phyloP scores from a whole-genome alignment of 2,888 invertebrate species.

The Argyra leucocephala region DNA sequence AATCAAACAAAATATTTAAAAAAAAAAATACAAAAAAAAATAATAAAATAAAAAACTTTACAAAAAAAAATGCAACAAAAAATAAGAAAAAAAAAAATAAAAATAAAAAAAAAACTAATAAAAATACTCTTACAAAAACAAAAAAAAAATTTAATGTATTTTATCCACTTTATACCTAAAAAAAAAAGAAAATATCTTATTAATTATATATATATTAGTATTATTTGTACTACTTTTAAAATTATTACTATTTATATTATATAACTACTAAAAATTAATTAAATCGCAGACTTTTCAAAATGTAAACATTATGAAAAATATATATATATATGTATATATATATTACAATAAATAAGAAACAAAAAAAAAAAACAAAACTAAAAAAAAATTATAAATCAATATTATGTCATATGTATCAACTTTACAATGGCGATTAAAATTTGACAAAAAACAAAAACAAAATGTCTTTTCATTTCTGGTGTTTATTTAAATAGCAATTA shows the following conservation, averaged over 20 bases:
- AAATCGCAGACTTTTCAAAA: background rate
- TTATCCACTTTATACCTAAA: slow-evolving; percentile 6
- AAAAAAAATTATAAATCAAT: background rate
- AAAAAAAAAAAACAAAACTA: background rate
- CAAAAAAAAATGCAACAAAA: background rate
- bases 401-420: background rate
- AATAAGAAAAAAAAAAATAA: background rate
- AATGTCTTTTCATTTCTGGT: too few species aligned
- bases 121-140: too few species aligned
- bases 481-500: too few species aligned
- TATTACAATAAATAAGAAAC: background rate
- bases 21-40: background rate
- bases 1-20: background rate
- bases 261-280: background rate
- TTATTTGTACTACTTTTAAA: background rate
- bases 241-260: background rate
- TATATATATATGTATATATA: too few species aligned
- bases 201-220: background rate
- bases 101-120: background rate
- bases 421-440: slow-evolving; percentile 4
- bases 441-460: background rate
- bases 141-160: background rate
- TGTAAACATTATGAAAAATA: background rate
- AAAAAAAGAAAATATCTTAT: background rate
- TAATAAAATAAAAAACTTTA: background rate